Evolutionary conservation across 2,113 vertebrate species (phyloP).

Genomic region (Ochotona curzoniae): DNA sequence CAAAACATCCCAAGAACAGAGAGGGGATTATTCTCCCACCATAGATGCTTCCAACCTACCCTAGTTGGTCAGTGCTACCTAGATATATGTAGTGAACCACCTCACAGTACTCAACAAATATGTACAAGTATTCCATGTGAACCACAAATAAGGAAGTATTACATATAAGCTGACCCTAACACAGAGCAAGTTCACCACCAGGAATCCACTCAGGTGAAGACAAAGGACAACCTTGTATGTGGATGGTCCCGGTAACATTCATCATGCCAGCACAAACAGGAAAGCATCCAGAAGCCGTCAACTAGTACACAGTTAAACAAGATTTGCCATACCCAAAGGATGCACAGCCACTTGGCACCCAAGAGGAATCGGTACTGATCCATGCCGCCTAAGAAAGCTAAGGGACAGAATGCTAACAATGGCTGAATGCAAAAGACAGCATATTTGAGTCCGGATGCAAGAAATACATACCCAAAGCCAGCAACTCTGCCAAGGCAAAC

Average conservation of each 20-base stretch:
- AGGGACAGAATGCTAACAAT: neutral
- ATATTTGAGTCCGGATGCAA: neutral
- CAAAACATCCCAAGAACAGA: neutral
- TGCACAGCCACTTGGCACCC: neutral
- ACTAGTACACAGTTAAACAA: neutral
- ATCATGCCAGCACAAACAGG: neutral
- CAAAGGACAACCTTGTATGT: neutral
- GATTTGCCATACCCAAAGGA: too few species aligned
- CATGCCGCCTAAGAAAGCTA: neutral
- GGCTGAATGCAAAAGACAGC: neutral
- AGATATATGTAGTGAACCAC: too few species aligned
- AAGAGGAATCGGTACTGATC: neutral
- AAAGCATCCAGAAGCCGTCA: neutral
- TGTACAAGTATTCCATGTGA: too few species aligned
- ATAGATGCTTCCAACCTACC: neutral
- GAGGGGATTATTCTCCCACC: neutral
- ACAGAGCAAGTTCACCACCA: neutral
- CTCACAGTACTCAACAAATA: too few species aligned
- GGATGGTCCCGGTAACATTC: neutral
- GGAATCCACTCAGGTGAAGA: neutral
- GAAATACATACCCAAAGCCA: neutral
- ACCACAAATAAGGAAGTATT: neutral
- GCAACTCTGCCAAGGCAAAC: neutral
- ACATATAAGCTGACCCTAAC: neutral
- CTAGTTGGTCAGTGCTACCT: too few species aligned